A percentile compares a stretch with the other conserved stretches of the same genome.
Conservation (phyloP, 2,888 invertebrate species). For the Deroplatys truncata region DNA sequence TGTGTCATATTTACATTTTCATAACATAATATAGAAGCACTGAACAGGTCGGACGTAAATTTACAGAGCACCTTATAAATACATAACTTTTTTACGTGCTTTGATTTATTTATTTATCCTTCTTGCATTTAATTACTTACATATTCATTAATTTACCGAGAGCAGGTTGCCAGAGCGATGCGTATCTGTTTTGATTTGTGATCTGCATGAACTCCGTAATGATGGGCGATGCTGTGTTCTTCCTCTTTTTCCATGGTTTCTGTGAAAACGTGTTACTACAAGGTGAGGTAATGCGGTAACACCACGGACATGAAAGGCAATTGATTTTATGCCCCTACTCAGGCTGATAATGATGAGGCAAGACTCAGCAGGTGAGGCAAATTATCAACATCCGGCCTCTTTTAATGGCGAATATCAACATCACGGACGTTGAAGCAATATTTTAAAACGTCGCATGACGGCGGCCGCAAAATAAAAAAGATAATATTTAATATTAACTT, state of each 20-base stretch:
- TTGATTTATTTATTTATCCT: too few relatives aligned
- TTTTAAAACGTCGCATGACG: not conserved
- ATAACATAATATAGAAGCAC: not conserved
- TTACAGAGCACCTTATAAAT: not conserved
- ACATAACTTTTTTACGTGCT: too few relatives aligned
- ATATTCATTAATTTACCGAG: too few relatives aligned
- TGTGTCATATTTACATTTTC: not conserved
- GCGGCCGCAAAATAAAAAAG: not conserved
- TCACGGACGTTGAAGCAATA: not conserved
- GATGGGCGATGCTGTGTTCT: not conserved
- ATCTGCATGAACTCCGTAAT: not conserved
- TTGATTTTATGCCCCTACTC: not conserved
- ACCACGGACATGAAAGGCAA: not conserved
- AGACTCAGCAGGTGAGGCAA: not conserved
- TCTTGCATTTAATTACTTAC: too few relatives aligned
- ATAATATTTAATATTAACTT: not conserved
- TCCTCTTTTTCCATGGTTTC: not conserved
- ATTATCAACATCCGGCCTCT: not conserved
- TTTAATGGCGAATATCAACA: not conserved
- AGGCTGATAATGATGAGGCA: not conserved
- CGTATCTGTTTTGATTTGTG: not conserved
- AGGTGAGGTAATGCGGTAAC: not conserved
- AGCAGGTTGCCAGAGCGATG: not conserved
- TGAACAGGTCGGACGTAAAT: not conserved
- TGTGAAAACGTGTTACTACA: not conserved